Evolutionary conservation across 2,113 vertebrate species (phyloP).

Genomic region (Percopsis transmontana): DNA sequence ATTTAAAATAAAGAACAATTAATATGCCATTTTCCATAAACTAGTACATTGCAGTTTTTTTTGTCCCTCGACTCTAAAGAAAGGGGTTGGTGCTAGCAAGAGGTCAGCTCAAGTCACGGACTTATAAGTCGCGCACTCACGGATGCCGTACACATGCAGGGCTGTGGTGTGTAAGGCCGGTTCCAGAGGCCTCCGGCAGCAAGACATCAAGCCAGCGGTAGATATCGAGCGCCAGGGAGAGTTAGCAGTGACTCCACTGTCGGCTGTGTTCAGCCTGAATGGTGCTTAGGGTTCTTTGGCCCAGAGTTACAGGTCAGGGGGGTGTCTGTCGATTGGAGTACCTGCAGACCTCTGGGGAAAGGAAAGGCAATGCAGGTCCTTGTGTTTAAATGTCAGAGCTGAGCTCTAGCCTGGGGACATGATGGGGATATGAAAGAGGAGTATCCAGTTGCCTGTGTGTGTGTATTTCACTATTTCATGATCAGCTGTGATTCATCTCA

Average conservation of each 20-base stretch:
- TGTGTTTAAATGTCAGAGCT: conserved; percentile 57
- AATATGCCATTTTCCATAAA: too few species aligned
- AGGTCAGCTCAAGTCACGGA: too few species aligned
- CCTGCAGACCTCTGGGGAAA: conserved; percentile 20
- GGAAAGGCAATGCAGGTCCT: conserved; percentile 25
- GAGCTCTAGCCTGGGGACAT: conserved; percentile 50
- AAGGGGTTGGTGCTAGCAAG: too few species aligned
- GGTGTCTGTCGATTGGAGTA: conserved; percentile 44
- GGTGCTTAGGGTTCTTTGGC: background rate
- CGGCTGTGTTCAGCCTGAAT: background rate
- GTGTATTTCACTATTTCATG: conserved; percentile 33
- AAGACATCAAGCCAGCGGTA: conserved; percentile 14
- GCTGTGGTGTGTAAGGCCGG: background rate
- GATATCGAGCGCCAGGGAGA: conserved; percentile 2
- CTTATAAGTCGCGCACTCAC: too few species aligned
- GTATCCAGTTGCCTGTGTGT: conserved; percentile 30
- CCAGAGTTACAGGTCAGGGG: conserved; percentile 2
- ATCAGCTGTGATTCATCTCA: conserved; percentile 62
- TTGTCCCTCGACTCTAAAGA: too few species aligned
- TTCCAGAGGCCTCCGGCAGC: background rate
- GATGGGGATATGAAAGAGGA: conserved; percentile 23
- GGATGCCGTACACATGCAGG: too few species aligned
- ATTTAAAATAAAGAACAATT: too few species aligned
- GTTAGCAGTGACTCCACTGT: background rate
- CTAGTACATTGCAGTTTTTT: too few species aligned